Evolutionary conservation across 2,797 vertebrate genomes (phyloP).

Genomic region (Enteromius treurensis): DNA sequence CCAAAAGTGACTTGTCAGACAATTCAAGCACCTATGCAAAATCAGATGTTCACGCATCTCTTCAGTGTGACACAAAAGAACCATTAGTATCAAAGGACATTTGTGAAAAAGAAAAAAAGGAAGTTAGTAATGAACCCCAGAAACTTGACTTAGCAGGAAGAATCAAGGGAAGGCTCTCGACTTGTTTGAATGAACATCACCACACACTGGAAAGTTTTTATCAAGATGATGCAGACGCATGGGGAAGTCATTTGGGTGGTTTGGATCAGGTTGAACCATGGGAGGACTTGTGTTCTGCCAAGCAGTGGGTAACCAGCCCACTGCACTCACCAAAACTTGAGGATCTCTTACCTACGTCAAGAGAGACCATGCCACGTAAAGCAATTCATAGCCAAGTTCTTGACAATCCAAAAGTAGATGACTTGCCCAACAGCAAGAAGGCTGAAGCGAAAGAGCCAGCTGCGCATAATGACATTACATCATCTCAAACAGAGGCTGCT

Average conservation of each 20-base stretch:
- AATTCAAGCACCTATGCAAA: slow-evolving; percentile 19
- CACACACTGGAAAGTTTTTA: slow-evolving; percentile 61
- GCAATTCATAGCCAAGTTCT: slow-evolving; percentile 46
- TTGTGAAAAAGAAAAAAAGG: slow-evolving; percentile 45
- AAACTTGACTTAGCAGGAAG: slow-evolving; percentile 60
- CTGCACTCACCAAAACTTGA: slow-evolving; percentile 93
- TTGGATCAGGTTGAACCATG: slow-evolving; percentile 92
- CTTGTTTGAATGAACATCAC: slow-evolving; percentile 71
- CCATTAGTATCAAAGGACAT: slow-evolving; percentile 40
- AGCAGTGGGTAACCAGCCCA: slow-evolving; percentile 95
- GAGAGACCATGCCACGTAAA: slow-evolving; percentile 59
- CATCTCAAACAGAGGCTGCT: slow-evolving; percentile 31
- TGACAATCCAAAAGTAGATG: slow-evolving; percentile 11
- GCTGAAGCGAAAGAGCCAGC: slow-evolving; percentile 14
- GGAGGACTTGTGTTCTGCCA: slow-evolving; percentile 84
- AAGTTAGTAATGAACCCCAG: slow-evolving; percentile 26
- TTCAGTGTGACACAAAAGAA: slow-evolving; percentile 20
- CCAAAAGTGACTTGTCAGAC: slow-evolving; percentile 16
- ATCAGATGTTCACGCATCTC: background rate
- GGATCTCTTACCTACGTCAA: slow-evolving; percentile 74
- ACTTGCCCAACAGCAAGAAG: slow-evolving; percentile 16
- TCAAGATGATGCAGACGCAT: slow-evolving; percentile 79
- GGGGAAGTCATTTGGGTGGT: slow-evolving; percentile 76
- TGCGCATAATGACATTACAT: background rate
- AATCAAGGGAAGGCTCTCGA: slow-evolving; percentile 65